Conservation (phyloP, 2,797 vertebrate genomes). For the Anolis apletophallus region DNA sequence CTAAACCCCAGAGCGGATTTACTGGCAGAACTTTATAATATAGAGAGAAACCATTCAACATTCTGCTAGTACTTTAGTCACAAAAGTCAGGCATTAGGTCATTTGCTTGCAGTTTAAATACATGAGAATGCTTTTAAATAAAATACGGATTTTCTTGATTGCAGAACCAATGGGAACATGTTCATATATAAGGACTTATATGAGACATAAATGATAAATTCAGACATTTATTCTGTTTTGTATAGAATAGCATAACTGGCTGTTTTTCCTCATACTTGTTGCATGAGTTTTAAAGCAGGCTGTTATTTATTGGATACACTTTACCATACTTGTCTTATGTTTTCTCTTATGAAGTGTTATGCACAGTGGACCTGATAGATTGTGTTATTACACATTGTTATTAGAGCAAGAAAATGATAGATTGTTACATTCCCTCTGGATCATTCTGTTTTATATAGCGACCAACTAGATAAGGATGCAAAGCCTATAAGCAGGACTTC, state of each 20-base stretch:
- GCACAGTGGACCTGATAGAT: not conserved
- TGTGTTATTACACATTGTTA: not conserved
- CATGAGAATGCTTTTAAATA: not conserved
- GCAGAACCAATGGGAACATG: not conserved
- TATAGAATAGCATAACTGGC: not conserved
- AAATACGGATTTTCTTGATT: too few relatives aligned
- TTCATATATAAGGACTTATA: not conserved
- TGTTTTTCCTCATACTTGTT: not conserved
- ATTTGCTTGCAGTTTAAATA: constrained; percentile 1
- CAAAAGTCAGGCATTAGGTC: not conserved
- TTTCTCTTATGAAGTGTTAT: not conserved
- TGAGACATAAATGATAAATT: not conserved
- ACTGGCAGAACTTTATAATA: not conserved
- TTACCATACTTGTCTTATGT: not conserved
- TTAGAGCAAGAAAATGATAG: not conserved
- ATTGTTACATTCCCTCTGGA: not conserved
- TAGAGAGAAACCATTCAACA: not conserved
- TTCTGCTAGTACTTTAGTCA: not conserved
- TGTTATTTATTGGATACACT: too few relatives aligned
- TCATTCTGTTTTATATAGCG: not conserved
- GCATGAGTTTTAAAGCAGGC: not conserved
- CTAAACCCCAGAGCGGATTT: too few relatives aligned
- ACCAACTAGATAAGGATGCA: not conserved
- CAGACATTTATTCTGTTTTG: not conserved
- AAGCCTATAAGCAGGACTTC: too few relatives aligned